These are phyloP conservation scores for Pseudorhiza aurosa DNA, from an alignment of 30 jellyfish, hydroid and myxozoan species.

Conservation along the genomic window DNA sequence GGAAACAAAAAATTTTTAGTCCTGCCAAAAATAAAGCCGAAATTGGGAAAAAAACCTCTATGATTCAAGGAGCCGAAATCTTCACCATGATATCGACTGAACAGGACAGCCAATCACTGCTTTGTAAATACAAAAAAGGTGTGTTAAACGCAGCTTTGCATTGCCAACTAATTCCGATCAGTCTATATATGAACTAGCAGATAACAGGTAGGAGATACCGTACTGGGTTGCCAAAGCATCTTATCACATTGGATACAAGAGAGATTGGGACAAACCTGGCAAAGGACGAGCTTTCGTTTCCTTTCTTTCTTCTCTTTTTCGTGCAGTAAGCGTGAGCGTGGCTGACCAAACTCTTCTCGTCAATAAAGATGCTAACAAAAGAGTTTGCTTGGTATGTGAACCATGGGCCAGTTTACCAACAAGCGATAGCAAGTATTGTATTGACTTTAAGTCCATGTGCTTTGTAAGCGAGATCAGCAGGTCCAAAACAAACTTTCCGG, in stretches of 20 bases:
- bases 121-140: too few species aligned
- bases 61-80: too few species aligned
- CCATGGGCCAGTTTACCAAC: slow-evolving; percentile 83
- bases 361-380: slow-evolving; percentile 81
- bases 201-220: too few species aligned
- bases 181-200: too few species aligned
- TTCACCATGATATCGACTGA: too few species aligned
- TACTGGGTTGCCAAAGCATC: too few species aligned
- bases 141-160: too few species aligned
- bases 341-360: slow-evolving; percentile 95
- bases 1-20: not conserved
- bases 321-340: slow-evolving; percentile 62
- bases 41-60: too few species aligned
- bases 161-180: too few species aligned
- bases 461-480: slow-evolving; percentile 89
- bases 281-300: slow-evolving; percentile 13
- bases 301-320: slow-evolving; percentile 28
- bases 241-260: too few species aligned
- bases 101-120: too few species aligned
- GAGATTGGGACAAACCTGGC: too few species aligned
- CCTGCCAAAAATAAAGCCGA: not conserved
- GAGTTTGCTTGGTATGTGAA: slow-evolving; percentile 93
- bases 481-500: slow-evolving; percentile 90
- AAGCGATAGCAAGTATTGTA: slow-evolving; percentile 66
- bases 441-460: slow-evolving; percentile 85